Conservation (phyloP, 2,888 invertebrate species). For the Heliconius erato region DNA sequence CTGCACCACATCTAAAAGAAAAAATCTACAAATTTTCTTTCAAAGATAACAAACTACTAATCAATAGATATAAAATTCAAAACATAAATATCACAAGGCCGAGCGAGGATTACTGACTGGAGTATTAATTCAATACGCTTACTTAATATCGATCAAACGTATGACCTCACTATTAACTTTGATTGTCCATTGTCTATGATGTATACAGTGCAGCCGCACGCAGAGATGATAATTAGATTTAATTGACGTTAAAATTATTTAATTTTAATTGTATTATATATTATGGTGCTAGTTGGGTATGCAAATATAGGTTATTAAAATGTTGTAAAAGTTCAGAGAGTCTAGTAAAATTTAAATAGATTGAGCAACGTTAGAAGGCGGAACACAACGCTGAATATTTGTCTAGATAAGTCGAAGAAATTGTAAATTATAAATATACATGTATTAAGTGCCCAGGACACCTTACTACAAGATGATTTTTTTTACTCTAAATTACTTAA, state of each 20-base stretch:
- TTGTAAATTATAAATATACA: too few relatives aligned
- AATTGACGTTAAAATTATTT: neutral
- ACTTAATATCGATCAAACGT: constrained; percentile 25
- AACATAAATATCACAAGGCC: constrained; percentile 26
- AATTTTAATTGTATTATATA: neutral
- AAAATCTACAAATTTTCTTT: neutral
- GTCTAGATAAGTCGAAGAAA: too few relatives aligned
- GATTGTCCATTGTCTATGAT: constrained; percentile 16
- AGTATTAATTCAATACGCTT: constrained; percentile 21
- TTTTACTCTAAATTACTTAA: too few relatives aligned
- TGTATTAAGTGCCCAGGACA: too few relatives aligned
- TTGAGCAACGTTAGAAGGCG: too few relatives aligned
- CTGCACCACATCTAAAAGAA: neutral
- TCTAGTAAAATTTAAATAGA: too few relatives aligned
- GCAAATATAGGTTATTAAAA: neutral
- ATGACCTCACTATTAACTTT: constrained; percentile 21
- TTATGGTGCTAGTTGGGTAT: neutral
- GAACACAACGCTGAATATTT: too few relatives aligned
- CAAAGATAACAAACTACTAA: neutral
- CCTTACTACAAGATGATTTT: too few relatives aligned
- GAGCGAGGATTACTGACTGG: constrained; percentile 24
- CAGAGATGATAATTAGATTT: neutral
- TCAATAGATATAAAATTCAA: constrained; percentile 22
- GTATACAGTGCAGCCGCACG: neutral
- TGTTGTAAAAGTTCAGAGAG: neutral